Base-by-base conservation (phyloP, 2,888 invertebrate genomes). In the Tortricodes alternella region DNA sequence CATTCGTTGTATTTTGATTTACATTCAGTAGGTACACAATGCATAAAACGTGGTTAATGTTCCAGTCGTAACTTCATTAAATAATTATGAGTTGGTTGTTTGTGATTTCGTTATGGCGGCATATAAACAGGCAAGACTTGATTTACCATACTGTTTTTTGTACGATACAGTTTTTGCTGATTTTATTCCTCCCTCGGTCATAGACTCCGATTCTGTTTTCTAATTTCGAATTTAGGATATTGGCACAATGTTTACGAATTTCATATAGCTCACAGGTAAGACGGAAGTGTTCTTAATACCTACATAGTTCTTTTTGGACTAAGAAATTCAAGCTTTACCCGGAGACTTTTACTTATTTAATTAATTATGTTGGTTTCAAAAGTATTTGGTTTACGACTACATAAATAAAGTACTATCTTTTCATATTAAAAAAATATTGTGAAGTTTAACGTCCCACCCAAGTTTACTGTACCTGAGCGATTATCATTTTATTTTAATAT, bases 181-280 rank as follows among this genome's bases (percentile, higher is more conserved):
- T 34, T 52, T 52, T 44, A 37, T 43, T 29, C 35, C 35, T 52
- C 44, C 44, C 43, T 24, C 18, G n/a, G 29, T 16, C 35, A 37
- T 52, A 43, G 35, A 37, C 38, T 38, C 3, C 39, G 39, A 38
- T 32, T 32, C 38, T 37, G 38, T 46, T 46, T 53, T 53, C 53
- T 53, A 39, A 53, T 46, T 53, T 24, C 23, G 32, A 53, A 53
- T 53, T 13, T 39, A 23, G 46, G 34, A 39, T 37, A 44, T 46
- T 32, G 39, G 46, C 32, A 13, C 15, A 18, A 8, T 15, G 46
- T 46, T 27, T 15, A 24, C 27, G 24, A 16, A 16, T 27, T 27
- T 4, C n/a, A 24, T 16, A 16, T 16, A 13, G 23, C 39, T 23
- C 16, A 23, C 39, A 11, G 48, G 16, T 48, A 41, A 46, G 21